Evolutionary conservation across 2,113 vertebrate genomes (phyloP), one percentile per base, ranked within the genome.

Genomic region (Tonatia bakeri): DNA sequence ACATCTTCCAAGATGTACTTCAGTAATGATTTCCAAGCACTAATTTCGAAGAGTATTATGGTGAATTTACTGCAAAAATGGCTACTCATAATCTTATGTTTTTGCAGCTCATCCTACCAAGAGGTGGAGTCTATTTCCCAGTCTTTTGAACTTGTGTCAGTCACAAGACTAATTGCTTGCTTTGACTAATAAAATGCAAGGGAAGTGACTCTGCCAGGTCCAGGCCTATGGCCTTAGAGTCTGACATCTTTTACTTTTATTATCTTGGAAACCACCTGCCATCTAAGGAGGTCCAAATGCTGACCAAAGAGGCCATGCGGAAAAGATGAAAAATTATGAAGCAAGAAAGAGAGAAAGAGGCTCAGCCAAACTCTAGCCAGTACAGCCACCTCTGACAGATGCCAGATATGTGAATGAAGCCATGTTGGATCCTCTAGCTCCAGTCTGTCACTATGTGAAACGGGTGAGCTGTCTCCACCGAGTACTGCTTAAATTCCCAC

Each of bases 261-360:
- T 69, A 5, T 33, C 59, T 95, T 90, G 38, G 65, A 94, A 80
- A 33, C 17, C 61, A 75, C 47, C 13, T 92, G 40, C 56, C 36
- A 76, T 73, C 10, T n/a, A 94, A 95, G 70, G n/a, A 87, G 93
- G 80, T 82, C 52, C 59, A 80, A 47, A n/a, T 89, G 65, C 69
- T 73, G 33, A 70, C 9, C 40, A 16, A 22, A 91, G n/a, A 81
- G 52, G 16, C 13, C 40, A 59, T 14, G 9, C 81, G 40, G n/a
- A 24, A 15, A 92, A 36, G 24, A 67, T 65, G 56, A 65, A n/a
- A 47, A 12, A 38, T 47, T 47, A 54, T 7, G 64, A 86, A 83
- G 28, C 22, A 52, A 69, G 69, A 19, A 16, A 61, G 31, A 79
- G 65, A 89, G 43, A 94, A 20, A 65, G 5, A 61, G 38, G 83